Evolutionary conservation across 1,140 invertebrate species (phyloP).

Genomic region (Leptoteleia sp.): DNA sequence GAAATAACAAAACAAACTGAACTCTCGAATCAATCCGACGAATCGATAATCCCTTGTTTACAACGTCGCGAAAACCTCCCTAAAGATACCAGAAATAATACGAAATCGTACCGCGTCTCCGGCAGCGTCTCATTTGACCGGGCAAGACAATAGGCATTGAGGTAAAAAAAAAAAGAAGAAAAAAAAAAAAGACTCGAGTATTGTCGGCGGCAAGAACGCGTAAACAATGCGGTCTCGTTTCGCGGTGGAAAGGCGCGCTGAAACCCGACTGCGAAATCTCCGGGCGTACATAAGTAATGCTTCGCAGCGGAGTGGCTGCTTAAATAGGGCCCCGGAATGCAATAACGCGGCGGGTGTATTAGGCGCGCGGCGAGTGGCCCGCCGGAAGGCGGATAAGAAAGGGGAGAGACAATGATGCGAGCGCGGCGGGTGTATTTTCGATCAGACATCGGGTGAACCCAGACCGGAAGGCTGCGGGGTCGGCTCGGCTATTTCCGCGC

Average conservation of each 20-base stretch:
- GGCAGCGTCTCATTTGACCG: too few species aligned
- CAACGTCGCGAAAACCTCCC: too few species aligned
- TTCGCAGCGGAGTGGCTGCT: background rate
- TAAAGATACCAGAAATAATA: too few species aligned
- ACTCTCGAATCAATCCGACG: too few species aligned
- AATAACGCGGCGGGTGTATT: background rate
- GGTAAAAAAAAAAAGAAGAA: background rate
- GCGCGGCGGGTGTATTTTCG: slow-evolving; percentile 58
- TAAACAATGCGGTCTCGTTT: slow-evolving; percentile 10
- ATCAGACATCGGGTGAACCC: slow-evolving; percentile 59
- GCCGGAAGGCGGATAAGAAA: slow-evolving; percentile 1
- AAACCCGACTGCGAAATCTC: slow-evolving; percentile 9
- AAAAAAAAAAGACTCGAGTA: background rate
- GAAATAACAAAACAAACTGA: too few species aligned
- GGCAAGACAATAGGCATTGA: too few species aligned
- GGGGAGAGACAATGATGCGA: slow-evolving; percentile 27
- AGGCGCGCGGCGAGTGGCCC: background rate
- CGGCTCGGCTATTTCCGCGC: slow-evolving; percentile 71
- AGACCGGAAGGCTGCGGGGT: slow-evolving; percentile 59
- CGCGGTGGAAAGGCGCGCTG: background rate
- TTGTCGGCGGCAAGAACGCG: background rate
- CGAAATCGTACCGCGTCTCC: too few species aligned
- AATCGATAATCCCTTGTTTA: too few species aligned
- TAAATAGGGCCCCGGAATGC: slow-evolving; percentile 5
- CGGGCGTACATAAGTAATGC: slow-evolving; percentile 7